Base-by-base conservation (phyloP, 1,140 invertebrate genomes). In the Conus betulinus region DNA sequence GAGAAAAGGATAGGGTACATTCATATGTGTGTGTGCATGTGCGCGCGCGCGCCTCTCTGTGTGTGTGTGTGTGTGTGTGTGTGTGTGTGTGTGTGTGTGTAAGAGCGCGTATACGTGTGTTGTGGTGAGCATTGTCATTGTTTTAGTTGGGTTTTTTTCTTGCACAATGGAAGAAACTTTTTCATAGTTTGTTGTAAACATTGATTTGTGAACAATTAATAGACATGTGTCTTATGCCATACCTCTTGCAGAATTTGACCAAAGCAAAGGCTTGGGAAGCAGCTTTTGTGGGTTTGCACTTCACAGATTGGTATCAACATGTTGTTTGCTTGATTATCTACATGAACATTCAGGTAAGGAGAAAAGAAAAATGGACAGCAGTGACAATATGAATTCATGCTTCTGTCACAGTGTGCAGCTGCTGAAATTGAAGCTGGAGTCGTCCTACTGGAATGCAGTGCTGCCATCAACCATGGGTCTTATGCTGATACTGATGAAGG, bases 401-500 rank as follows among this genome's bases (percentile, higher is more conserved):
- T 57, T 51, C 7, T 27, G 11, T 13, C 27, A 71, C n/a, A 13
- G 51, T 63, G 23, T 17, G 11, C 15, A 25, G 20, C 17, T 23
- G 7, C 63, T 0, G 20, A 25, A 39, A 13, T 7, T 60, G 25
- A 63, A 63, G 57, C 17, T 60, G 20, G 20, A 8, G 8, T 4
- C 4, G 27, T 3, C 11, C 20, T 17, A 20, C 20, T 63, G 5
- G 13, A 63, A 27, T 11, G 57, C 27, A 87, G 20, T 51, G 5
- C 39, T 39, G 39, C 39, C 39, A 27, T 6, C 23, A 57, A 15
- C 23, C 1, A 13, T 2, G 17, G 57, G 4, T 53, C 82, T 23
- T 84, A 84, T 57, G 82, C 82, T 23, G 82, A 84, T 7, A 57
- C 53, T 55, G 82, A 84, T 25, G 15, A 17, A n/a, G 82, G 57